A percentile compares a stretch with the other conserved stretches of the same genome.
These are phyloP conservation scores for Genyomyrus donnyi DNA, from an alignment of 2,113 vertebrate genomes.

Conservation along the genomic window DNA sequence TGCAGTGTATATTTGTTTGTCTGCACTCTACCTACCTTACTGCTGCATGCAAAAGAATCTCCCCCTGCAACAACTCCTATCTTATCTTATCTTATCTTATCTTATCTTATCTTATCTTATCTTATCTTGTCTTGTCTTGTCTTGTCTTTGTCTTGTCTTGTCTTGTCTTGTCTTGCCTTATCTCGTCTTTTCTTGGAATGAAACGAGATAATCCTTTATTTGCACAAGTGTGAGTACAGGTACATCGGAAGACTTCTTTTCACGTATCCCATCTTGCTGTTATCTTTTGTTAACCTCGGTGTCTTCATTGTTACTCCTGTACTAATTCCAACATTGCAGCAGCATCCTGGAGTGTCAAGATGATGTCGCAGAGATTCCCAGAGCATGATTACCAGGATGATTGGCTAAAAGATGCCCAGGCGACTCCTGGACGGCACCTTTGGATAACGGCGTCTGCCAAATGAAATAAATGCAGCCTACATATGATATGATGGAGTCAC, in stretches of 20 bases:
- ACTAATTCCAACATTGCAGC: not conserved
- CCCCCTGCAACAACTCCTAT: not conserved
- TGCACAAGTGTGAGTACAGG: not conserved
- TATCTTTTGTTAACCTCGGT: not conserved
- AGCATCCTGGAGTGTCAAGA: not conserved
- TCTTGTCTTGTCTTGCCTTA: not conserved
- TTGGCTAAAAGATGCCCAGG: not conserved
- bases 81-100: not conserved
- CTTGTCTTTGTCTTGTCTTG: not conserved
- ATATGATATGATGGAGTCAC: not conserved
- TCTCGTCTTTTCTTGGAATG: not conserved
- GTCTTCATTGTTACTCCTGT: not conserved
- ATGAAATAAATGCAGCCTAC: not conserved
- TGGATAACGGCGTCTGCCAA: not conserved
- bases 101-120: not conserved
- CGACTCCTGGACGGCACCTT: not conserved
- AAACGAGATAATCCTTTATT: not conserved
- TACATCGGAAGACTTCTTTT: not conserved
- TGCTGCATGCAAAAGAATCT: not conserved
- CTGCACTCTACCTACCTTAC: not conserved
- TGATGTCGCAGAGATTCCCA: not conserved
- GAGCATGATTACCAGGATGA: not conserved
- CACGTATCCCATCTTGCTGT: not conserved
- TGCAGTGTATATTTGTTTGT: not conserved
- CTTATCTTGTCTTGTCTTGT: not conserved